These are phyloP conservation scores for Sinohyriopsis cumingii DNA, from an alignment of 2,888 invertebrate species.

Conservation along the genomic window DNA sequence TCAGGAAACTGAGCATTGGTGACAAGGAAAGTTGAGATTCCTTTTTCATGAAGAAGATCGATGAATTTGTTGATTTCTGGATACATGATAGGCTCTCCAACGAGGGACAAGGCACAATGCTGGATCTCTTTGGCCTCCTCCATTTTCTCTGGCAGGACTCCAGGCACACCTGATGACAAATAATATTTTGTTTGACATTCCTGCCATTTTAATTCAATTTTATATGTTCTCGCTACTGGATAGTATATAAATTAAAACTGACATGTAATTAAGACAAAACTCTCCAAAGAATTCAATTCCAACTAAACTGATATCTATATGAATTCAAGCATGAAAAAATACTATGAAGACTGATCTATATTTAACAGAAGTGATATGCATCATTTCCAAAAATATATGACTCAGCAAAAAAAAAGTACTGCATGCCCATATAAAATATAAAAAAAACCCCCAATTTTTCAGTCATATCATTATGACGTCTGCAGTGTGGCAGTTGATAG, in stretches of 20 bases:
- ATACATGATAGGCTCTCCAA: slow-evolving; percentile 79
- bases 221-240: background rate
- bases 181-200: background rate
- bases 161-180: slow-evolving; percentile 74
- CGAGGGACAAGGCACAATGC: slow-evolving; percentile 77
- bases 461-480: too few relatives aligned
- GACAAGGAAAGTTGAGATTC: slow-evolving; percentile 76
- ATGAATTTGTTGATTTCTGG: slow-evolving; percentile 76
- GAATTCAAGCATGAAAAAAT: too few relatives aligned
- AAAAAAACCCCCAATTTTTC: too few relatives aligned
- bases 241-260: background rate
- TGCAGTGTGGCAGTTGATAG: too few relatives aligned
- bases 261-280: background rate
- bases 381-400: too few relatives aligned
- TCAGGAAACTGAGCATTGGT: slow-evolving; percentile 79
- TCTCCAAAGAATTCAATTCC: too few relatives aligned
- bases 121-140: slow-evolving; percentile 74
- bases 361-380: too few relatives aligned
- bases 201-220: background rate
- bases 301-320: too few relatives aligned
- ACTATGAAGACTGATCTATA: too few relatives aligned
- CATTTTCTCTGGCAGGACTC: slow-evolving; percentile 74
- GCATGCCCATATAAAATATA: too few relatives aligned
- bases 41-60: slow-evolving; percentile 73
- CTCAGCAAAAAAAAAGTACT: too few relatives aligned